Evolutionary conservation across 1,140 invertebrate species (phyloP).

Genomic region (Drosophila sulfurigaster): DNA sequence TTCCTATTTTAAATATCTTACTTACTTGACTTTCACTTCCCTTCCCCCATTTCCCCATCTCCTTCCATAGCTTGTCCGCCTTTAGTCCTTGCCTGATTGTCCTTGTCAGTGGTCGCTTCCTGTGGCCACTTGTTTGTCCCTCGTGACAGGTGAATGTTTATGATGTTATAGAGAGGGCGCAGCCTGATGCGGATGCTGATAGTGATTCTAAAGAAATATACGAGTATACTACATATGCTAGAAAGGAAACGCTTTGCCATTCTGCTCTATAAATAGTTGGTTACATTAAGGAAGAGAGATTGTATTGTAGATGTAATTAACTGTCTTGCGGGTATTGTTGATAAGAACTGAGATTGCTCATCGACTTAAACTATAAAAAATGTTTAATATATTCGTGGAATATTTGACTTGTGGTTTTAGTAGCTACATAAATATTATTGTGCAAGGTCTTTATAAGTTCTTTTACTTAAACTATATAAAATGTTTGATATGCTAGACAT

Average conservation of each 20-base stretch:
- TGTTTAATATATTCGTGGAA: too few relatives aligned
- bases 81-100: conserved; percentile 32
- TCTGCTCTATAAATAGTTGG: neutral
- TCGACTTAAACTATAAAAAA: neutral
- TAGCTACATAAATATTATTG: too few relatives aligned
- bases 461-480: too few relatives aligned
- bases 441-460: too few relatives aligned
- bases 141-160: conserved; percentile 35
- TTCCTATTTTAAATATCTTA: conserved; percentile 47
- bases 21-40: conserved; percentile 1
- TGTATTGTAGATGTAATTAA: neutral
- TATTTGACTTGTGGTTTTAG: too few relatives aligned
- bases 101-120: conserved; percentile 16
- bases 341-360: neutral
- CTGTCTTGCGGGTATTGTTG: neutral
- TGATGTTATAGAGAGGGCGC: neutral
- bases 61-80: conserved; percentile 1
- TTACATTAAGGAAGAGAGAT: neutral
- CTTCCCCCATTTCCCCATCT: neutral
- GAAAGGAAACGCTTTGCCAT: neutral
- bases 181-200: conserved; percentile 20
- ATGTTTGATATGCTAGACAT: too few relatives aligned
- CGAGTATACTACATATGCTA: neutral
- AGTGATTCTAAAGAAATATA: neutral
- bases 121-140: conserved; percentile 42